Base-by-base conservation (phyloP, 2,888 invertebrate species). In the Beris morrisii region DNA sequence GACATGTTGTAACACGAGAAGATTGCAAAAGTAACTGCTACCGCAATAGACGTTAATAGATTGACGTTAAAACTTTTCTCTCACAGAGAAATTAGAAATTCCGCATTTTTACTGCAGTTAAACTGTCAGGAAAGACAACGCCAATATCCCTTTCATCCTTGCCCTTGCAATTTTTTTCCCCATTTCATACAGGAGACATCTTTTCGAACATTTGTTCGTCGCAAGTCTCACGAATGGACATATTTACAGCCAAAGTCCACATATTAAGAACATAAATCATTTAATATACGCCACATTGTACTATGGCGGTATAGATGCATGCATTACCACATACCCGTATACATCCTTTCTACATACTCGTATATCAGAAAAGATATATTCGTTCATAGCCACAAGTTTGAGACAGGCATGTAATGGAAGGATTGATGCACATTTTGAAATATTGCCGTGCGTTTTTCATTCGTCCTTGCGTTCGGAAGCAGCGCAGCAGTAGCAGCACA, bases 211-310 rank as follows among this genome's bases (percentile, higher is more conserved):
- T 50, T 61, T 61, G 61, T 61, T 61, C 61, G 50, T 61, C 38
- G 38, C 32, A 50, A 22, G 50, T 38, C 52, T 38, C 52, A 61
- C 50, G 61, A 61, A 38, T 43, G 61, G 43, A 61, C 61, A 45
- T 61, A 61, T 61, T 61, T 61, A 61, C 50, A 61, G 61, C 38
- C 66, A 61, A 65, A 58, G 67, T 69, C 67, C 69, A 67, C 65
- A 69, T 69, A 69, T 69, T 69, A 67, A 69, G 55, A 59, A 63
- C 63, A 69, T 69, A 69, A 69, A 69, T 69, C 69, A 69, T 69
- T 67, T 69, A 66, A 64, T 64, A 46, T 56, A 55, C 48, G 61
- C 43, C 61, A 61, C 15, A 48, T 48, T 48, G 4, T 12, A 48
- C 7, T 38, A 38, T 38, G 38, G 7, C 5, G 38, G 9, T 38